Evolutionary conservation across 1,140 invertebrate species (phyloP), one percentile per base, ranked within the genome.

Genomic region (Pygmarrhopalites habei): DNA sequence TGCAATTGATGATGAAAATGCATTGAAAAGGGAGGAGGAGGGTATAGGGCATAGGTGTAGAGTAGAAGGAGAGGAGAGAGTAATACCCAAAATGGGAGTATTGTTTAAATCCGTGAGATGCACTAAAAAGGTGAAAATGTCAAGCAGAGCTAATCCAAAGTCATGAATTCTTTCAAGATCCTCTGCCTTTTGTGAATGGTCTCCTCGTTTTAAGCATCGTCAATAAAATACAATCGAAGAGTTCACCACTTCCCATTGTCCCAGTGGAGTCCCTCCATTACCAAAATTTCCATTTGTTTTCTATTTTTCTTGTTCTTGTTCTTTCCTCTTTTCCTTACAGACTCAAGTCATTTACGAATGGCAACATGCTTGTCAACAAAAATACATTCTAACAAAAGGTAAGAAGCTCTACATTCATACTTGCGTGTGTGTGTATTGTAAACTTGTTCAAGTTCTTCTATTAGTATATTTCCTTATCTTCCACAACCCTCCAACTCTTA

Each of bases 281-380:
- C n/a, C n/a, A n/a, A n/a, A n/a, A n/a, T n/a, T n/a, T n/a, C n/a
- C n/a, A n/a, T 25, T 32, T 60, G 43, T 17, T 10, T 39, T 60
- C 21, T 60, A 17, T 17, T 61, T 32, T 47, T 52, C 23, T 56
- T 30, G 23, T 56, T 46, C 49, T 65, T 65, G 58, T 65, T 62
- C 60, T 57, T 61, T 60, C 41, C 39, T 62, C 23, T 32, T 55
- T 52, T 65, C 56, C 39, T 57, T 59, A 53, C 63, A 70, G 65
- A 53, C 59, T 58, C 69, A 58, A 65, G 47, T 65, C 64, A 68
- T 65, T 70, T 61, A 66, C 69, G 69, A 64, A 70, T 70, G 69
- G 65, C 69, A 70, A 70, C 59, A 70, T 70, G 69, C 59, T 66
- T 67, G 68, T 67, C 66, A 70, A 60, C 69, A 67, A 49, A 55